Evolutionary conservation across 2,797 vertebrate genomes (phyloP).

Genomic region (Melanotaenia boesemani): DNA sequence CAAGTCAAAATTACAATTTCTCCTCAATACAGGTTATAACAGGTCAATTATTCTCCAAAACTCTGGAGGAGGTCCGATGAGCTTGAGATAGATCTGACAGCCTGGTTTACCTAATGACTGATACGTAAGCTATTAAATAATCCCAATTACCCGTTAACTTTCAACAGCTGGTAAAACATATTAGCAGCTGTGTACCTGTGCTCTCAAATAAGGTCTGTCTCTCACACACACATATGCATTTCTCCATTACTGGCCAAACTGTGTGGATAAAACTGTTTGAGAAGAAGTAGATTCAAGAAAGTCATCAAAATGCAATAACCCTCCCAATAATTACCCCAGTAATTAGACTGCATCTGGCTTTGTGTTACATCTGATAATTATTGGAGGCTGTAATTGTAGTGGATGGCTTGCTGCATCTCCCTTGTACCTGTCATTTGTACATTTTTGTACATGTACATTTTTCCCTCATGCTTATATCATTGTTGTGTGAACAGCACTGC

Average conservation of each 20-base stretch:
- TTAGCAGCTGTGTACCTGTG: constrained; percentile 11
- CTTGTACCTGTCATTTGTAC: too few relatives aligned
- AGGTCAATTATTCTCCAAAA: constrained; percentile 17
- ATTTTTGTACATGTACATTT: too few relatives aligned
- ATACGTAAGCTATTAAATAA: constrained; percentile 30
- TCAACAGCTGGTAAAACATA: constrained; percentile 52
- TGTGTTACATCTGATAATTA: constrained; percentile 58
- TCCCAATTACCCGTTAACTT: constrained; percentile 41
- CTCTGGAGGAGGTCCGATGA: background rate
- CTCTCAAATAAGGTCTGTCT: constrained; percentile 5
- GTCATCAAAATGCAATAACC: constrained; percentile 67
- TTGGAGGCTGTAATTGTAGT: constrained; percentile 16
- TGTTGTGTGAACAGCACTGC: constrained; percentile 38
- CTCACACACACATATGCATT: background rate
- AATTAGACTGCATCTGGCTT: constrained; percentile 71
- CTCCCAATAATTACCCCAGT: constrained; percentile 57
- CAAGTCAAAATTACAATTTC: background rate
- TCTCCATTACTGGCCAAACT: constrained; percentile 15
- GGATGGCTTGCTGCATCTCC: too few relatives aligned
- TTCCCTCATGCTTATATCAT: constrained; percentile 27
- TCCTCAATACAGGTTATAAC: background rate
- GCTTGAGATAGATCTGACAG: constrained; percentile 19
- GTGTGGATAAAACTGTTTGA: constrained; percentile 16
- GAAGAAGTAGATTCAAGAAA: constrained; percentile 26
- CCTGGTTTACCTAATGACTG: constrained; percentile 32